Percentiles rank a stretch among this genome's conserved stretches.
These are phyloP conservation scores for Apoda limacodes DNA, from an alignment of 2,888 invertebrate genomes.

Conservation along the genomic window DNA sequence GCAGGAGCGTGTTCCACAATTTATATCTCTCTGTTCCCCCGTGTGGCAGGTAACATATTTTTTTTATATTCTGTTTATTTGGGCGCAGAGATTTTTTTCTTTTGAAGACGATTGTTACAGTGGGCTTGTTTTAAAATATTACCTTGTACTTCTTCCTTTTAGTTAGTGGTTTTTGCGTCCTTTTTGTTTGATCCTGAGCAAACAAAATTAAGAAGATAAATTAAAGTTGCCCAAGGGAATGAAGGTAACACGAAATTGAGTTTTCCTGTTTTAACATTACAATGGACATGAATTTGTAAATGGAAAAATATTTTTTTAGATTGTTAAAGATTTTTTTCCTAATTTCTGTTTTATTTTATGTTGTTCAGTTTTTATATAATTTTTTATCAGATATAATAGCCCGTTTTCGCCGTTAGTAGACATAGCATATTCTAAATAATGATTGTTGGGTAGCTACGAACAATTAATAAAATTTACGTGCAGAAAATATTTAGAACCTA, in stretches of 20 bases:
- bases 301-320: too few species aligned
- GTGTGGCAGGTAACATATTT: conserved; percentile 52
- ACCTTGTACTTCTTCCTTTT: conserved; percentile 30
- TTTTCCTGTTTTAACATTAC: too few species aligned
- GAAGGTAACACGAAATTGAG: conserved; percentile 20
- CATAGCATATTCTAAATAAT: too few species aligned
- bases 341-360: too few species aligned
- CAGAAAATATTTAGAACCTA: too few species aligned
- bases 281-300: too few species aligned
- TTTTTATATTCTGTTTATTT: conserved; percentile 61
- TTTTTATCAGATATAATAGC: too few species aligned
- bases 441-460: too few species aligned
- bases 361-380: too few species aligned
- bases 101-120: conserved; percentile 58
- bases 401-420: too few species aligned
- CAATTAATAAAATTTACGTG: too few species aligned
- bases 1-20: conserved; percentile 49
- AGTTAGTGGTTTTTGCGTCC: conserved; percentile 28
- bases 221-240: conserved; percentile 4
- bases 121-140: conserved; percentile 39
- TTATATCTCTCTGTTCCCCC: conserved; percentile 56
- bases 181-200: conserved; percentile 8
- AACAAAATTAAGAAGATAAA: neutral
- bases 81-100: conserved; percentile 55
- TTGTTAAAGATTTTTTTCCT: too few species aligned